phyloP scores from a whole-genome alignment of 2,888 invertebrate species.

The Eristalis pertinax region DNA sequence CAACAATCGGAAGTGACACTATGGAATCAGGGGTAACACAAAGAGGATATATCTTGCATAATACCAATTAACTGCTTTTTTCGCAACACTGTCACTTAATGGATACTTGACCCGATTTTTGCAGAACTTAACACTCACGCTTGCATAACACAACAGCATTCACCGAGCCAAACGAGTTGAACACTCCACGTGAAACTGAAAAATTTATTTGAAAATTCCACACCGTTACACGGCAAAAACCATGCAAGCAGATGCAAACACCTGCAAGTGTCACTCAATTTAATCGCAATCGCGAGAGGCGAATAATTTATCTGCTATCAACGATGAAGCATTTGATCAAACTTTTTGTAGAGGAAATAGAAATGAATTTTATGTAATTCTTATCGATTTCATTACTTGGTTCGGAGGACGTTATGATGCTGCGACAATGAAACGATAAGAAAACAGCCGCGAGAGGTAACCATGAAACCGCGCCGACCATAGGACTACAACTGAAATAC shows the following conservation, averaged over 20 bases:
- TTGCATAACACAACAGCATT: slow-evolving; percentile 51
- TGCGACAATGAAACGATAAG: slow-evolving; percentile 1
- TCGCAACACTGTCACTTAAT: slow-evolving; percentile 38
- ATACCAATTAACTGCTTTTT: slow-evolving; percentile 20
- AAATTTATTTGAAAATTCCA: not conserved
- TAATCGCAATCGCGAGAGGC: not conserved
- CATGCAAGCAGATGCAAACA: not conserved
- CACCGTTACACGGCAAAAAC: slow-evolving; percentile 13
- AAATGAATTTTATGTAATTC: slow-evolving; percentile 6
- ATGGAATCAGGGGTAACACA: not conserved
- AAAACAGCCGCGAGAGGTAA: not conserved
- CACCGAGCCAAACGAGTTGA: slow-evolving; percentile 13
- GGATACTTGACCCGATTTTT: slow-evolving; percentile 53
- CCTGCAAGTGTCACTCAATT: not conserved
- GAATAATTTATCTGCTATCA: not conserved
- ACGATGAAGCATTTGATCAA: not conserved
- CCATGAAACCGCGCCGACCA: slow-evolving; percentile 33
- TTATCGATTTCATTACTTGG: not conserved
- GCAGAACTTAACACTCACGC: not conserved
- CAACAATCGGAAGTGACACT: not conserved
- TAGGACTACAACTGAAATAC: slow-evolving; percentile 55
- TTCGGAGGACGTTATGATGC: not conserved
- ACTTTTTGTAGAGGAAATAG: not conserved
- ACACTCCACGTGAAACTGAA: slow-evolving; percentile 34
- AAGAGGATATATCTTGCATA: slow-evolving; percentile 37